Evolutionary conservation across 2,113 vertebrate genomes (phyloP).

Genomic region (Ailurus styani): DNA sequence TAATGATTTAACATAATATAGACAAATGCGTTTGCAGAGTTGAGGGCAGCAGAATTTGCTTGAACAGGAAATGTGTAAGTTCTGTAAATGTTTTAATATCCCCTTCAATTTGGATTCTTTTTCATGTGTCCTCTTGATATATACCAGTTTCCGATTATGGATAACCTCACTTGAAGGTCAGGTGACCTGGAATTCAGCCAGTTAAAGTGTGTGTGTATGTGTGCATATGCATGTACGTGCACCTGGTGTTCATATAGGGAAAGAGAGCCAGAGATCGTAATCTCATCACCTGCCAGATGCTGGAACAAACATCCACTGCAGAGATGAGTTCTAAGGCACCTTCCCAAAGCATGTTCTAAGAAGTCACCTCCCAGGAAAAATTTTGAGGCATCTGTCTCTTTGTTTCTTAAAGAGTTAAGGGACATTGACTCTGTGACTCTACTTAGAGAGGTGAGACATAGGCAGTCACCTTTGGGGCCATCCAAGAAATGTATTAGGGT

Average conservation of each 20-base stretch:
- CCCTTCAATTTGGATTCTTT: constrained; percentile 11
- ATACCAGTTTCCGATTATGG: not conserved
- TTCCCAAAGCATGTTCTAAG: not conserved
- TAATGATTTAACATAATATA: not conserved
- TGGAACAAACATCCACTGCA: not conserved
- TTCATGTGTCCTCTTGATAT: not conserved
- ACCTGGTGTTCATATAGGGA: not conserved
- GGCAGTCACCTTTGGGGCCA: not conserved
- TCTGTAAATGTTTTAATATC: not conserved
- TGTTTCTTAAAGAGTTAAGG: constrained; percentile 31
- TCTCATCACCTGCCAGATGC: not conserved
- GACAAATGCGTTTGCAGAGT: not conserved
- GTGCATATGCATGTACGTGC: not conserved
- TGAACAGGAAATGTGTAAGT: not conserved
- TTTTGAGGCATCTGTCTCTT: not conserved
- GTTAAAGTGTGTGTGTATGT: not conserved
- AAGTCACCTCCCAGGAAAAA: not conserved
- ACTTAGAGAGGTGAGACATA: not conserved
- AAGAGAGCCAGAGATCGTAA: not conserved
- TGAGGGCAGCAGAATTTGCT: not conserved
- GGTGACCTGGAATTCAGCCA: not conserved
- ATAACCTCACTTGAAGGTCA: not conserved
- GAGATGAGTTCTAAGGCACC: not conserved
- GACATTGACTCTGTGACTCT: not conserved
- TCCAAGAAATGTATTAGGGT: not conserved